Conservation (phyloP, 2,888 invertebrate genomes). For the Catotricha subobsoleta region DNA sequence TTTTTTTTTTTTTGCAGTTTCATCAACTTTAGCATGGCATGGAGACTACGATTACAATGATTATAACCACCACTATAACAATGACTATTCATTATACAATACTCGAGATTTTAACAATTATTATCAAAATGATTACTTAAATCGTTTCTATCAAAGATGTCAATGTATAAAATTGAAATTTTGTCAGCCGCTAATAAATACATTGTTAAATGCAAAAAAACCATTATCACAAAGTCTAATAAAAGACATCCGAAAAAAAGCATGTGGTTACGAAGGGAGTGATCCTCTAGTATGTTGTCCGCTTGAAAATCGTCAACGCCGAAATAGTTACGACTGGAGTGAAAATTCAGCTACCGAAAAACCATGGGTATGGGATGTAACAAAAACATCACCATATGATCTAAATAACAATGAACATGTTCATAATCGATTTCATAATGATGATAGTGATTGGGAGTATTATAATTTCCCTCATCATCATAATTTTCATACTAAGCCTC, state of each 20-base stretch:
- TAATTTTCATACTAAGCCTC: background rate
- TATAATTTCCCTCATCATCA: background rate
- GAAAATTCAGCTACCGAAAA: conserved; percentile 11
- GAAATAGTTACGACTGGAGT: too few relatives aligned
- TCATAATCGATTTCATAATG: conserved; percentile 1
- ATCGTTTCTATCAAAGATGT: conserved; percentile 13
- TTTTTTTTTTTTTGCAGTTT: background rate
- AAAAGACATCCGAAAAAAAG: conserved; percentile 15
- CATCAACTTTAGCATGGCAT: background rate
- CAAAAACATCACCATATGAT: background rate
- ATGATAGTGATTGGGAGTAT: conserved; percentile 2
- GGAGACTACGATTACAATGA: background rate
- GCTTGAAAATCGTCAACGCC: conserved; percentile 3
- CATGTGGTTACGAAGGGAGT: conserved; percentile 18
- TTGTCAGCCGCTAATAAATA: conserved; percentile 17
- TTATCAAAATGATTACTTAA: background rate
- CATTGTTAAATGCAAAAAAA: conserved; percentile 15
- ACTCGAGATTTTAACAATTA: background rate
- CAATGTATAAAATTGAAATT: conserved; percentile 20
- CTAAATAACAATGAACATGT: background rate
- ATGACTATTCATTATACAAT: background rate
- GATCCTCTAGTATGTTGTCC: conserved; percentile 22
- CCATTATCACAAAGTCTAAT: conserved; percentile 15
- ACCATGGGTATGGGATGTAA: conserved; percentile 22
- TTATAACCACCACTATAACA: background rate